Base-by-base conservation (phyloP, 1,140 invertebrate species). In the Pinna nobilis region DNA sequence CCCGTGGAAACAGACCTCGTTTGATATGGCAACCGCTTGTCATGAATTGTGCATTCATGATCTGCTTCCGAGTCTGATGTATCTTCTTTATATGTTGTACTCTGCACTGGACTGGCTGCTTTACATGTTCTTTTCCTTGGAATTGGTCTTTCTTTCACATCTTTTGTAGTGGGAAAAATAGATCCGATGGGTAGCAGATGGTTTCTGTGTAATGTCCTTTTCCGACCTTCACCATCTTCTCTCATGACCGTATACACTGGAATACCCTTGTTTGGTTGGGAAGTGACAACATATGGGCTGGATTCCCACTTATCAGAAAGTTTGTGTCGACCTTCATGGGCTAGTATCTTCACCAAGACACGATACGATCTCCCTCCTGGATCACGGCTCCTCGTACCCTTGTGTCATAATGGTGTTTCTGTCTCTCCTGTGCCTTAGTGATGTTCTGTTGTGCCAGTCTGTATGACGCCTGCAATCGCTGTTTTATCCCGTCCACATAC, bases 171-270 rank as follows among this genome's bases (percentile, higher is more conserved):
- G 25, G 20, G 3, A n/a, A 32, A 59, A 1, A 13, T n/a, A 9
- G 49, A 50, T 18, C 55, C 23, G 33, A 59, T 59, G 28, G 55
- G 33, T 9, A 66, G 47, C 13, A 66, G 44, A 30, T 33, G 30
- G 15, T 66, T 66, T 20, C 63, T 32, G 25, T 66, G 63, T 20
- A 66, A 28, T 3, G 37, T 35, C 35, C 44, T 49, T 2, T 15
- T 33, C 47, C 44, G 30, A 18, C 63, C 63, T 44, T 66, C 11
- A 6, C 63, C 63, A 66, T 66, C 37, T 49, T 66, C 41, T 50
- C 37, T 66, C 13, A 30, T 3, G 20, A 50, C 63, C n/a, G n/a
- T 35, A 30, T 20, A 66, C 35, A 51, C 63, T n/a, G 63, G 63
- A 18, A 66, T 51, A 23, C 25, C 33, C 9, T 30, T 20, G 37